These are phyloP conservation scores for Belgica antarctica DNA, from an alignment of 2,888 invertebrate genomes.

Conservation along the genomic window DNA sequence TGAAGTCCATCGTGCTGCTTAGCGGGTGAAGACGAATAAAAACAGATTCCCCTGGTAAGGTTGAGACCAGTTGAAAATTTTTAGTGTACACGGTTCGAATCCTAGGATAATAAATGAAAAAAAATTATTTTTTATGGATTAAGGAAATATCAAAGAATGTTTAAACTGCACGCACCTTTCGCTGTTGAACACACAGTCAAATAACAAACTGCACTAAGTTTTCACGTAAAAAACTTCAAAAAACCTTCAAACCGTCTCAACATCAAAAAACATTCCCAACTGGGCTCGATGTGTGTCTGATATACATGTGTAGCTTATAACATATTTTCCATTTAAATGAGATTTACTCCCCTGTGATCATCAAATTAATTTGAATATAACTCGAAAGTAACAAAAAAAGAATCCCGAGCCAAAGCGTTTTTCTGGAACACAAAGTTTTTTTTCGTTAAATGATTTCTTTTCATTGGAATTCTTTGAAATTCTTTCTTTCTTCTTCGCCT, in stretches of 20 bases:
- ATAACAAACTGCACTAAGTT: no score
- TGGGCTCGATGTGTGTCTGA: background rate
- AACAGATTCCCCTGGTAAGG: background rate
- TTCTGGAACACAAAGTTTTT: conserved; percentile 9
- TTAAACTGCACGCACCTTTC: no score
- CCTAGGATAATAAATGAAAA: no score
- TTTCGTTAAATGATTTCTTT: conserved; percentile 34
- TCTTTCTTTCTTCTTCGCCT: conserved; percentile 16
- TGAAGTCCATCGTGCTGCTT: background rate
- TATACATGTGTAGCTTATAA: conserved; percentile 15
- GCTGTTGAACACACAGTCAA: no score
- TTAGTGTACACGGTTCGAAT: no score
- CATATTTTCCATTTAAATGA: conserved; percentile 31
- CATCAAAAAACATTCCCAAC: background rate
- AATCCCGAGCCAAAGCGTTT: background rate
- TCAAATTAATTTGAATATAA: conserved; percentile 35
- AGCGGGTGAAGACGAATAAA: background rate
- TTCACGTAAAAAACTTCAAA: no score
- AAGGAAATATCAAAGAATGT: no score
- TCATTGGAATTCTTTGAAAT: conserved; percentile 34
- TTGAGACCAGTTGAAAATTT: background rate
- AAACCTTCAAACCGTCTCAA: background rate
- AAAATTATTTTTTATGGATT: no score
- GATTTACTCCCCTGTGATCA: conserved; percentile 35
- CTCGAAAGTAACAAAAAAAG: background rate